Evolutionary conservation across 2,888 invertebrate species (phyloP).

Genomic region (Ametastegia equiseti): DNA sequence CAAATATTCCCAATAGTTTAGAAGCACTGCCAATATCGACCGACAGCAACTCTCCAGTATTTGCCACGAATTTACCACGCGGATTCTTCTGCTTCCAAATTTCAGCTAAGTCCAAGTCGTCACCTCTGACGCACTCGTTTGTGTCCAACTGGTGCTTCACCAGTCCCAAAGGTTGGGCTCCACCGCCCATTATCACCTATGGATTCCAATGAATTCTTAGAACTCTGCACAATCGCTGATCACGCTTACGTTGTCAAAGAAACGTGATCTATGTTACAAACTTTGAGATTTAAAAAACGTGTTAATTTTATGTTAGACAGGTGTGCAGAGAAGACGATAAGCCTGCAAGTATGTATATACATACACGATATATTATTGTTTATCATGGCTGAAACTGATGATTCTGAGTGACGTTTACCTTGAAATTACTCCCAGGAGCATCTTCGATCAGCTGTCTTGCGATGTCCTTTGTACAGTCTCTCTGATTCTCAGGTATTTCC

Average conservation of each 20-base stretch:
- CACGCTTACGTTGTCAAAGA: neutral
- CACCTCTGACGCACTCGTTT: slow-evolving; percentile 76
- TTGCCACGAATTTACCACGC: slow-evolving; percentile 73
- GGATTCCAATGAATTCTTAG: neutral
- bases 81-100: slow-evolving; percentile 77
- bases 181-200: slow-evolving; percentile 82
- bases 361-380: no score
- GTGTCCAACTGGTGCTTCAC: slow-evolving; percentile 62
- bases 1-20: slow-evolving; percentile 78
- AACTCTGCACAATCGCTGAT: neutral
- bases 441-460: slow-evolving; percentile 82
- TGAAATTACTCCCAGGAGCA: slow-evolving; percentile 80
- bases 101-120: slow-evolving; percentile 79
- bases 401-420: no score
- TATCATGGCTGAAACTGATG: no score
- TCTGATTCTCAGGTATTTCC: slow-evolving; percentile 65
- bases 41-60: slow-evolving; percentile 72
- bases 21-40: slow-evolving; percentile 74
- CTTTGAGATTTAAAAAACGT: no score
- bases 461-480: slow-evolving; percentile 79
- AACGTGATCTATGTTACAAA: no score
- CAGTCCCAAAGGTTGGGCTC: slow-evolving; percentile 76
- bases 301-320: no score
- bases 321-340: no score
- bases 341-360: no score